Evolutionary conservation across 2,888 invertebrate genomes (phyloP).

Genomic region (Druceiella hillmani): DNA sequence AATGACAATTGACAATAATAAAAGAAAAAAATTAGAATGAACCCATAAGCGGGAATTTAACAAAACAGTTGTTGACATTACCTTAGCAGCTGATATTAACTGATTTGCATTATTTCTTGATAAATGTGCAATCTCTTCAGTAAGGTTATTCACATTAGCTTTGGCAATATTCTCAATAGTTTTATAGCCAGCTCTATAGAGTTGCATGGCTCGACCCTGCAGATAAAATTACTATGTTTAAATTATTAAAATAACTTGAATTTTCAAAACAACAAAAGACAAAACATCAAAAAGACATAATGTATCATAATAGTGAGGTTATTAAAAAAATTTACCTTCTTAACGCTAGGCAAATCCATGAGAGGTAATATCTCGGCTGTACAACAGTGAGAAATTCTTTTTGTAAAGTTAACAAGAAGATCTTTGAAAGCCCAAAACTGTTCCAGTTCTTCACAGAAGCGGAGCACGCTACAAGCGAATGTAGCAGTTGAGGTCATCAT

Average conservation of each 20-base stretch:
- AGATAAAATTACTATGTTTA: constrained; percentile 15
- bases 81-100: constrained; percentile 84
- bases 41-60: constrained; percentile 7
- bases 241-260: not conserved
- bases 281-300: constrained; percentile 6
- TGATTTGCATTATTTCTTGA: constrained; percentile 68
- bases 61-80: constrained; percentile 32
- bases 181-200: constrained; percentile 78
- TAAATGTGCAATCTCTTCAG: constrained; percentile 63
- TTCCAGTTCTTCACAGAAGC: constrained; percentile 73
- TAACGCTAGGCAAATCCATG: constrained; percentile 85
- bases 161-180: constrained; percentile 71
- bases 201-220: constrained; percentile 77
- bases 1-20: too few species aligned
- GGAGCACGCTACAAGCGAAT: constrained; percentile 69
- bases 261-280: not conserved
- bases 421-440: constrained; percentile 80
- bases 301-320: not conserved
- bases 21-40: constrained; percentile 2
- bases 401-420: constrained; percentile 67
- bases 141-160: constrained; percentile 58
- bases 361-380: constrained; percentile 72
- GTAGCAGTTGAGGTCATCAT: constrained; percentile 65
- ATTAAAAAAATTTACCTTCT: constrained; percentile 52
- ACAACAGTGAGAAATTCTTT: constrained; percentile 75